Base-by-base conservation (phyloP, 2,113 vertebrate species). In the Pungitius pungitius region DNA sequence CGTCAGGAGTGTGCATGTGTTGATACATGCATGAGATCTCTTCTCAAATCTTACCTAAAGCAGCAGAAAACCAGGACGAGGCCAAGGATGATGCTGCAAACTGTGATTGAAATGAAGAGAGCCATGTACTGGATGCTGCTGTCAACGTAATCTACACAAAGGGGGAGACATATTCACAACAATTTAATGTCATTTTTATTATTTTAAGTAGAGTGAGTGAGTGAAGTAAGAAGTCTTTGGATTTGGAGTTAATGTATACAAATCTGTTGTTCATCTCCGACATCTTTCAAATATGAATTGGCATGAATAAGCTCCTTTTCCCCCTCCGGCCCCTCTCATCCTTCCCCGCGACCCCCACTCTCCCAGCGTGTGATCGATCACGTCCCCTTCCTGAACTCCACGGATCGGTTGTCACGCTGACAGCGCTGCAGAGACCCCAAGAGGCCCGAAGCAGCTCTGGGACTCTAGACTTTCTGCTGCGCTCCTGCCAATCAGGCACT, bases 21-120 rank as follows among this genome's bases (percentile, higher is more conserved):
- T 73, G 2, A 54, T 9, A 5, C 7, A 18, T 3, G 33, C n/a
- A 3, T 1, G 6, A 33, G 51, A 47, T 2, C 17, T 20, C 4
- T 42, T 15, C 0, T 18, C 6, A 14, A 40, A 42, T 56, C 86
- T 92, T 90, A 99, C 97, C 97, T 96, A 90, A 95, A 94, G 90
- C 96, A 99, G 88, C 93, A 97, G 88, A 97, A 94, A 80, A 97
- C 61, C 27, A 98, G 90, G 82, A 97, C 90, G 59, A 97, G 78
- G 20, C 93, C 88, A 26, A 99, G 91, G 24, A 98, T 91, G 66
- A 96, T 90, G 63, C 93, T 95, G 88, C 95, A 97, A 75, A 97
- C 92, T 15, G 93, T 94, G 79, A 96, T 89, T 0, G 96, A 97
- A 78, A 98, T 95, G 61, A 96, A 93, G 73, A 98, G 92, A 67